These are phyloP conservation scores for Aculops lycopersici DNA, from an alignment of 1,140 invertebrate species.

Conservation along the genomic window DNA sequence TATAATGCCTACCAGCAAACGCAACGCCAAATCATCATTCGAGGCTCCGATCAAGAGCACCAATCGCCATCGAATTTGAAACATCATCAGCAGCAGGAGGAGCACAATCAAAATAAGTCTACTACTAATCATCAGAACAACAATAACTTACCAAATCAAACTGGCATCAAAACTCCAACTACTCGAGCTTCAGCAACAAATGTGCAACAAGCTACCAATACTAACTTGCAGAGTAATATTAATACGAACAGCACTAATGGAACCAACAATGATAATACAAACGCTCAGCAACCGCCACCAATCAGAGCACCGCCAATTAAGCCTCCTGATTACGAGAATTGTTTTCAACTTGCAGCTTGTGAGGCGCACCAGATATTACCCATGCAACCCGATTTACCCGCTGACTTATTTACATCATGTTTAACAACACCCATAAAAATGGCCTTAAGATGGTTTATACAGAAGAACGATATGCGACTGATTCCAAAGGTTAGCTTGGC, in stretches of 20 bases:
- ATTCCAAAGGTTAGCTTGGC: conserved; percentile 44
- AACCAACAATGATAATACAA: background rate
- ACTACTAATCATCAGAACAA: too few relatives aligned
- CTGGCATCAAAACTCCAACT: too few relatives aligned
- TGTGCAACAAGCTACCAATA: background rate
- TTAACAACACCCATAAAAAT: conserved; percentile 93
- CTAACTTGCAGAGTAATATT: background rate
- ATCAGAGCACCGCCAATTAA: too few relatives aligned
- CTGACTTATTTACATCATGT: conserved; percentile 88
- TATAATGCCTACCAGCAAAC: conserved; percentile 1
- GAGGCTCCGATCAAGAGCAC: background rate
- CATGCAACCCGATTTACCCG: conserved; percentile 90
- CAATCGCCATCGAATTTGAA: background rate
- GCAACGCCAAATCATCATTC: background rate
- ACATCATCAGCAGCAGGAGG: background rate
- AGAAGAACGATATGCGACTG: conserved; percentile 46
- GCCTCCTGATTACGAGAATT: conserved; percentile 26
- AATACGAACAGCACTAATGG: background rate
- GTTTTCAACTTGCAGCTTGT: conserved; percentile 85
- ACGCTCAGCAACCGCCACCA: background rate
- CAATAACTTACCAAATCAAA: background rate
- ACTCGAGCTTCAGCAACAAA: background rate
- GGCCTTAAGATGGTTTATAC: conserved; percentile 67
- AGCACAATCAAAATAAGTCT: background rate
- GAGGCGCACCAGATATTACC: conserved; percentile 61